Evolutionary conservation across 2,113 vertebrate species (phyloP).

Genomic region (Numenius arquata): DNA sequence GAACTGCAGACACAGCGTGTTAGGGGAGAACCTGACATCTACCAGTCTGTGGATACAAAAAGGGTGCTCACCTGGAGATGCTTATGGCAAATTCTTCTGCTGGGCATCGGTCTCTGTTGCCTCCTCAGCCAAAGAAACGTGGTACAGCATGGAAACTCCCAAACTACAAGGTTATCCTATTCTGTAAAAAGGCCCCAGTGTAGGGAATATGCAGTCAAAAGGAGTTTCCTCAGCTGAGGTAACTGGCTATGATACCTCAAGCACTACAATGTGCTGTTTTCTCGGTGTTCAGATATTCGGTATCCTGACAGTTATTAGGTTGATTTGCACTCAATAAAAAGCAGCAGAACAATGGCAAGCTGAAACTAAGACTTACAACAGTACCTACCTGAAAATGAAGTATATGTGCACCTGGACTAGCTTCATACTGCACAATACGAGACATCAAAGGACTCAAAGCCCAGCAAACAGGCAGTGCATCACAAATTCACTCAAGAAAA

Average conservation of each 20-base stretch:
- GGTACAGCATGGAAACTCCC: background rate
- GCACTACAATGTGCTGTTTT: background rate
- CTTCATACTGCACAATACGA: background rate
- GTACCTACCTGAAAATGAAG: background rate
- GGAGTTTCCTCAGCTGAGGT: background rate
- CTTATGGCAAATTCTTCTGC: background rate
- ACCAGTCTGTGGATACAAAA: background rate
- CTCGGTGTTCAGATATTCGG: background rate
- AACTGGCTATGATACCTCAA: background rate
- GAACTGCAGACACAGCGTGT: background rate
- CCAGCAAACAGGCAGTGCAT: background rate
- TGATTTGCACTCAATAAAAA: background rate
- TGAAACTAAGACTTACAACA: background rate
- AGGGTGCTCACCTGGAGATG: background rate
- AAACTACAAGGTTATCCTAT: background rate
- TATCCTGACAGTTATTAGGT: background rate
- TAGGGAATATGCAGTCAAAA: background rate
- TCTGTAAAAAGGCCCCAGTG: background rate
- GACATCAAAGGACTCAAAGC: background rate
- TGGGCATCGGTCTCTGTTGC: background rate
- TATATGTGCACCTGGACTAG: background rate
- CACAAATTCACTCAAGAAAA: background rate
- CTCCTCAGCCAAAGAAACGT: background rate
- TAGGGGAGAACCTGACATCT: background rate
- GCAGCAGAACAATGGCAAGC: background rate